Base-by-base conservation (phyloP, 2,888 invertebrate species). In the Octonoba sinensis region DNA sequence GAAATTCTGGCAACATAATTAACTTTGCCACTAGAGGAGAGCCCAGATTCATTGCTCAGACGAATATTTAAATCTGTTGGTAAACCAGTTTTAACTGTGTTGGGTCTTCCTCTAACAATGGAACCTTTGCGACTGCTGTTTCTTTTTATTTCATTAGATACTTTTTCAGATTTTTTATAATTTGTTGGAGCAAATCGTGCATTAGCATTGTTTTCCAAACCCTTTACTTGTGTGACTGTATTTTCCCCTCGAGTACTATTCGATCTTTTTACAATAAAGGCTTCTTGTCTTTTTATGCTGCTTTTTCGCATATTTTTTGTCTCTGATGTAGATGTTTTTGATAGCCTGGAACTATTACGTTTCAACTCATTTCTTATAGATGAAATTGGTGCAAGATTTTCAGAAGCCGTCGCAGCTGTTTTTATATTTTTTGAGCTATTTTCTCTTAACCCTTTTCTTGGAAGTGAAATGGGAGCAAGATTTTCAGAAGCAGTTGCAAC, bases 51-150 rank as follows among this genome's bases (percentile, higher is more conserved):
- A 62, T 56, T 69, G 20, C 57, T 64, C 60, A 27, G 93, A 91
- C 86, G 92, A 95, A 86, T 59, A 22, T 46, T 56, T n/a, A 44
- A n/a, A 49, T 71, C 71, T 16, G 92, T 93, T 84, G 95, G 94
- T 87, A 90, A 91, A 84, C 91, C 93, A 79, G 95, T 95, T 87
- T 90, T 95, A 82, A 93, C 95, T 88, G 92, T 93, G 57, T 89
- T 95, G 79, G 84, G 77, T 69, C 84, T 65, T 85, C 15, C 89
- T 90, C 85, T 54, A 8, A 81, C 59, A 62, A 81, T 49, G n/a
- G 79, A 81, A 13, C 69, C 79, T 24, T 81, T 66, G 18, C 79
- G 62, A n/a, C 49, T 70, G 18, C 51, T 62, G 54, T 24, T 60
- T 54, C 12, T 51, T n/a, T 36, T 44, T n/a, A 60, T 18, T 16